Percentiles rank a stretch among this genome's conserved stretches.
Evolutionary conservation across 2,113 vertebrate species (phyloP).

Genomic region (Addax nasomaculatus): DNA sequence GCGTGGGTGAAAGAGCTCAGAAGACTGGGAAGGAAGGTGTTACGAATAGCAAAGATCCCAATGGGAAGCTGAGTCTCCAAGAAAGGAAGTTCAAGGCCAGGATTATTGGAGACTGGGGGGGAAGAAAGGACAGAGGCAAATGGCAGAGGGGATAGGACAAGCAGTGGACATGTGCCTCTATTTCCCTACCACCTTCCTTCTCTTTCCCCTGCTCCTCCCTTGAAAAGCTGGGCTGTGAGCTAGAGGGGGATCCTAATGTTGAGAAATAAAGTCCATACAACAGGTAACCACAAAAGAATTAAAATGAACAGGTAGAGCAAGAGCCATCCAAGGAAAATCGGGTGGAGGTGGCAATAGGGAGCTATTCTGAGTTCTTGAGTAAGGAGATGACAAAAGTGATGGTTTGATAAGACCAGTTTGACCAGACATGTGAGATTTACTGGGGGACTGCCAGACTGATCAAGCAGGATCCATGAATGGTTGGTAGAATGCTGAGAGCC

Average conservation of each 20-base stretch:
- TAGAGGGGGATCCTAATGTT: neutral
- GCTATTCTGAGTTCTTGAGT: neutral
- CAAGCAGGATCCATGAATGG: too few relatives aligned
- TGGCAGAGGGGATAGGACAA: neutral
- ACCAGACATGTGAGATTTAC: neutral
- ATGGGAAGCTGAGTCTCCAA: neutral
- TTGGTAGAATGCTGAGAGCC: neutral
- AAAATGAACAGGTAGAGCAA: neutral
- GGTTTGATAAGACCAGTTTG: neutral
- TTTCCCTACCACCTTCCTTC: neutral
- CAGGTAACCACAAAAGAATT: neutral
- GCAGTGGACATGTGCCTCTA: neutral
- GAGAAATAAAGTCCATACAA: neutral
- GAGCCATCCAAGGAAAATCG: neutral
- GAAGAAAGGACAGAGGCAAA: neutral
- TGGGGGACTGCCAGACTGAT: neutral
- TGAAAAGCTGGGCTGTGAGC: neutral
- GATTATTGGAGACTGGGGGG: neutral
- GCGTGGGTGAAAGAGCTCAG: neutral
- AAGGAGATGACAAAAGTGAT: neutral
- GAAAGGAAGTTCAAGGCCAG: neutral
- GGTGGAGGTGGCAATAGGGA: neutral
- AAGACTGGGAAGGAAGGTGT: neutral
- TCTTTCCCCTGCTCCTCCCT: neutral
- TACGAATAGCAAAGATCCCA: neutral